Evolutionary conservation across 2,797 vertebrate genomes (phyloP), one percentile per base, ranked within the genome.

Genomic region (Dromococcyx pavoninus): DNA sequence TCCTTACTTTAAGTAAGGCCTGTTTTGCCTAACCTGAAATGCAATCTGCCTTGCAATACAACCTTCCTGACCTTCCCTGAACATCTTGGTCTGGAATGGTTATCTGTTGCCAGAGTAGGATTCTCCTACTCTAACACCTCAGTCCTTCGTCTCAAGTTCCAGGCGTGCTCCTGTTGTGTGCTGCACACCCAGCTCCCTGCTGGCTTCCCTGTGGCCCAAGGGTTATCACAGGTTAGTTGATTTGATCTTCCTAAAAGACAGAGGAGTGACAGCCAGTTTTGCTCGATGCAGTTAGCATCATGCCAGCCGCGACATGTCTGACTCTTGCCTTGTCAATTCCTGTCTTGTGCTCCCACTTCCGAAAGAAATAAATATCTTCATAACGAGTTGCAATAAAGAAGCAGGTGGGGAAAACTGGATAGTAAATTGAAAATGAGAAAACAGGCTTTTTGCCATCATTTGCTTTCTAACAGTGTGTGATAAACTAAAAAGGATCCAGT

Each of bases 1-100:
- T 57, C 25, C 41, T 83, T 88, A 46, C 54, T 66, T 86, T 25
- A 69, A 85, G 67, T 35, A 72, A 46, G 18, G n/a, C 24, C 28
- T 70, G 5, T 58, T 86, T 85, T 88, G 17, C 70, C 51, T 73
- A 78, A 64, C 10, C 27, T 84, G 91, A 86, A 94, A 94, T 72
- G 65, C 48, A 60, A 35, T 88, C 94, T 81, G 76, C 66, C n/a
- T 91, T 94, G 89, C 91, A 94, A 91, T 66, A 70, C 76, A 86
- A 88, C 94, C 94, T 96, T 91, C 71, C 58, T 95, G 94, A 96
- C 93, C 95, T 95, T 95, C 83, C 89, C 70, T 46, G 73, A 23
- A 48, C 32, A 70, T 94, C 89, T 91, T 89, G 39, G 61, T 91
- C 50, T 94, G 71, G 71, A 82, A 87, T 0, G 9, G 24, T 28